phyloP scores from a whole-genome alignment of 2,113 vertebrate species.

The Phaethornis superciliosus region DNA sequence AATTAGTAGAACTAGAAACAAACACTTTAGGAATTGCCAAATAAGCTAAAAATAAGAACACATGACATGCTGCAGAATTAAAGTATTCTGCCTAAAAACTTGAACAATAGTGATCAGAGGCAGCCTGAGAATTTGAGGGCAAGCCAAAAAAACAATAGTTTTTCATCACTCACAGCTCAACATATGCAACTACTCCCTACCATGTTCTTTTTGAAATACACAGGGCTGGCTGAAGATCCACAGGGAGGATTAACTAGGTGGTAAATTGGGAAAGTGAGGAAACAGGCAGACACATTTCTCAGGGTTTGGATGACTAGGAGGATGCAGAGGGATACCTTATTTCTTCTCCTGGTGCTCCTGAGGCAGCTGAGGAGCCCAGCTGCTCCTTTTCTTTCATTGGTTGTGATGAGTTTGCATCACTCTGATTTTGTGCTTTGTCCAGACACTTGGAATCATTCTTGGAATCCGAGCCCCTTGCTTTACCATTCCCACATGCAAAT shows the following conservation, averaged over 20 bases:
- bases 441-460: neutral
- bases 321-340: neutral
- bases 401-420: neutral
- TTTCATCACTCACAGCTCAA: neutral
- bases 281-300: neutral
- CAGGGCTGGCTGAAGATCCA: neutral
- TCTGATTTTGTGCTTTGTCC: neutral
- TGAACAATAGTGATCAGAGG: constrained; percentile 14
- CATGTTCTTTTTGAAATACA: neutral
- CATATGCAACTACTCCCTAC: neutral
- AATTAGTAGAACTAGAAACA: constrained; percentile 48
- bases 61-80: neutral
- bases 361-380: neutral
- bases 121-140: neutral
- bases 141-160: constrained; percentile 11
- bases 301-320: neutral
- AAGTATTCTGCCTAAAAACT: constrained; percentile 30
- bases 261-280: neutral
- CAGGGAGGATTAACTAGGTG: neutral
- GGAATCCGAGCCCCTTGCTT: neutral
- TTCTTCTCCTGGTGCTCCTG: neutral
- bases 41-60: constrained; percentile 57
- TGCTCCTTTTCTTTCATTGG: neutral
- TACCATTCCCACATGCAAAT: neutral
- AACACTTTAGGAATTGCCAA: constrained; percentile 37